Evolutionary conservation across 2,113 vertebrate species (phyloP), one percentile per base, ranked within the genome.

Genomic region (Chroicocephalus ridibundus): DNA sequence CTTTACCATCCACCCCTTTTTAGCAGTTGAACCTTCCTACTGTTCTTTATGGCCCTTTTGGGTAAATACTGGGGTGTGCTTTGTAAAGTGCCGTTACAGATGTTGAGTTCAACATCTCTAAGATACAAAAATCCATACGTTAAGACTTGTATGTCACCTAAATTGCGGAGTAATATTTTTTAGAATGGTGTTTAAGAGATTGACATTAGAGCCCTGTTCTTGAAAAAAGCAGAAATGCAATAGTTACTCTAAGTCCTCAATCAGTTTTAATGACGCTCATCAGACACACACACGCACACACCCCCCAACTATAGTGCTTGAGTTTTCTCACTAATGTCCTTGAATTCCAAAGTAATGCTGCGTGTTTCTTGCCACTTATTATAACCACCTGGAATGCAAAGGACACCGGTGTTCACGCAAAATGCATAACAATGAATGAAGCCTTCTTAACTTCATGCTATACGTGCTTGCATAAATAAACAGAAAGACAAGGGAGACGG

Each of bases 331-430:
- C 88, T 91, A 25, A 57, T 91, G 78, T 95, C 83, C 76, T 95
- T 85, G 85, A 97, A 95, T 97, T 98, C 94, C 94, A 83, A 93
- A 97, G 91, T 89, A 90, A 71, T 74, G 68, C 88, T 93, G 93
- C 6, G 9, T 74, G 62, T 77, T 97, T 94, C 88, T 96, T 94
- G 84, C 65, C 71, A 54, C 54, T 97, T 81, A 74, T 91, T 96
- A 68, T 78, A 96, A 91, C 86, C 94, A 85, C 86, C 93, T 97
- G 96, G 88, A 95, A 97, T 82, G 96, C 60, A 55, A 52, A 90
- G 66, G 65, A 78, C 88, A 90, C 66, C 24, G 62, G 69, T 31
- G 47, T 82, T 81, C 71, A 85, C 83, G 93, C 71, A 65, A 94
- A 96, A 85, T 29, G 38, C 9, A 1, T 82, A 76, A 95, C 57